Evolutionary conservation across 2,113 vertebrate genomes (phyloP).

Genomic region (Clarias batrachus): DNA sequence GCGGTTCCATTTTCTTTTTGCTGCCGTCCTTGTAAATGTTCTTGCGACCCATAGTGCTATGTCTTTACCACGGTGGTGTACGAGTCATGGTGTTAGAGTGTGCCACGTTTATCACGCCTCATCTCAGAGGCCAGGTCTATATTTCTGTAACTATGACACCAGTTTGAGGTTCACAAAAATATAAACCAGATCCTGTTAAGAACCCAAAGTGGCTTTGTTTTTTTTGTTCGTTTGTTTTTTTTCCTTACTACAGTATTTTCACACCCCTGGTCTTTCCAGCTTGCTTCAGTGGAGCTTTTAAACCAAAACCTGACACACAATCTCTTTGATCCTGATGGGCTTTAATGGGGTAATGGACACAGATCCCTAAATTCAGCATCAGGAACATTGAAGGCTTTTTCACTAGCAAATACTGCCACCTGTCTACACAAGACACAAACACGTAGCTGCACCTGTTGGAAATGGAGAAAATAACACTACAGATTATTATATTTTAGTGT

Average conservation of each 20-base stretch:
- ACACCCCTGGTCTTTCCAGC: not conserved
- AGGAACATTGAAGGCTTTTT: not conserved
- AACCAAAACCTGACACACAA: slow-evolving; percentile 16
- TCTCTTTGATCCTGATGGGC: not conserved
- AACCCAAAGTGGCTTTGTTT: not conserved
- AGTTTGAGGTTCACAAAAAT: not conserved
- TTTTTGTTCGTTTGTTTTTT: too few species aligned
- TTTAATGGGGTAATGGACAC: slow-evolving; percentile 22
- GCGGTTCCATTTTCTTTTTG: too few species aligned
- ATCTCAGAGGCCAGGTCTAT: not conserved
- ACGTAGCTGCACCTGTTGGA: not conserved
- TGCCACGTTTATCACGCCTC: not conserved
- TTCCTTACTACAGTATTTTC: not conserved
- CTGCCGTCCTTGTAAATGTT: too few species aligned
- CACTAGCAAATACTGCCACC: not conserved
- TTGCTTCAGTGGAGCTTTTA: not conserved
- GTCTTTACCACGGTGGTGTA: not conserved
- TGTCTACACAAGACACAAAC: not conserved
- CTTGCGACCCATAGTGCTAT: too few species aligned
- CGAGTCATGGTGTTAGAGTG: not conserved
- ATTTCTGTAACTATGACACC: not conserved
- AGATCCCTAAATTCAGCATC: not conserved
- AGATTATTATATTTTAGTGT: not conserved
- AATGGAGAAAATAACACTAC: not conserved
- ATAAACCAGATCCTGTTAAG: not conserved